Conservation (phyloP, 2,113 vertebrate species). For the Motacilla alba region DNA sequence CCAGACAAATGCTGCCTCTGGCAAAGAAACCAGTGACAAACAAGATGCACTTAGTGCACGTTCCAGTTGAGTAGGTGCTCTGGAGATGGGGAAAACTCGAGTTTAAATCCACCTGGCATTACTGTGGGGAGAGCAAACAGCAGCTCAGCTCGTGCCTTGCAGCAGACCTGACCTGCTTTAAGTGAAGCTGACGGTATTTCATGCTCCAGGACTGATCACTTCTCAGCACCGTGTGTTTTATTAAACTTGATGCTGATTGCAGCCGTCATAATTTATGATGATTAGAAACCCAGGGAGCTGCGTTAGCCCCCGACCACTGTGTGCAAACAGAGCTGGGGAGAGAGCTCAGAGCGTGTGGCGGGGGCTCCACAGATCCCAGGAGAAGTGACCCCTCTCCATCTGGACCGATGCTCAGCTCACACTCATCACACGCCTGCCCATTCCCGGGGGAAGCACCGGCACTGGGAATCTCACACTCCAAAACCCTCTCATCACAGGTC, state of each 20-base stretch:
- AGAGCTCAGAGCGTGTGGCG: background rate
- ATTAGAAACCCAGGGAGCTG: constrained; percentile 27
- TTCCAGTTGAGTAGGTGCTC: constrained; percentile 53
- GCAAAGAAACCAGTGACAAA: constrained; percentile 51
- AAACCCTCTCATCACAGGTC: background rate
- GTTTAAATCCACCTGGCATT: constrained; percentile 9
- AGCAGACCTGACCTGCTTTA: constrained; percentile 6
- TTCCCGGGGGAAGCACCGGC: background rate
- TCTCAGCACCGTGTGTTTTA: background rate
- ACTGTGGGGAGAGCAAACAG: background rate
- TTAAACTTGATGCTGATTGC: constrained; percentile 40
- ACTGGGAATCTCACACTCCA: background rate
- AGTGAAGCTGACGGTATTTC: background rate
- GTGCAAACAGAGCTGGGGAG: constrained; percentile 26
- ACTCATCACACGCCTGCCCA: background rate
- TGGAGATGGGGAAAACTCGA: background rate
- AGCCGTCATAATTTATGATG: constrained; percentile 16
- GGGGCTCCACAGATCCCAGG: background rate
- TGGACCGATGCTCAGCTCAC: background rate
- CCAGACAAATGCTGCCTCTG: constrained; percentile 66
- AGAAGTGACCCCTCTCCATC: background rate
- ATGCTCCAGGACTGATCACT: background rate
- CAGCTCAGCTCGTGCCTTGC: background rate
- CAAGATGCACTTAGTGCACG: constrained; percentile 20
- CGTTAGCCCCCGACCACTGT: background rate